Evolutionary conservation across 2,888 invertebrate genomes (phyloP), one percentile per base, ranked within the genome.

Genomic region (Drosophila pseudotalamancana): DNA sequence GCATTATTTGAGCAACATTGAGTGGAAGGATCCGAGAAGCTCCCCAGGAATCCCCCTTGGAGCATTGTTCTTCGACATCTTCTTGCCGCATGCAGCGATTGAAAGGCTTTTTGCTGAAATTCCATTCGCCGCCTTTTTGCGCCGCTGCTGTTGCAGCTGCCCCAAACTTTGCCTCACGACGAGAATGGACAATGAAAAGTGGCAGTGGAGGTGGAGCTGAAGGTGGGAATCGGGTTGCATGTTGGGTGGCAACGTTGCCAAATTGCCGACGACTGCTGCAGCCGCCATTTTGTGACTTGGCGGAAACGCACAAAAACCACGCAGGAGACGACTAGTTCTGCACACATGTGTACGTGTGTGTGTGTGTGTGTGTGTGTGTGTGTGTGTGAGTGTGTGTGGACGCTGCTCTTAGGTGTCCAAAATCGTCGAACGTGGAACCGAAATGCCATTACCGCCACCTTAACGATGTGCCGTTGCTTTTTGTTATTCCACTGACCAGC

Each of bases 391-490:
- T 19, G 25, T 39, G 35, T 46, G 40, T 6, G 32, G 23, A 29
- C 23, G 43, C 46, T 37, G 51, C 42, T 76, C 53, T 77, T 70
- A 81, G 82, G 80, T 84, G 85, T 80, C 70, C 62, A 55, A 80
- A 80, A 80, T 80, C 75, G 78, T 81, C 78, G 84, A 83, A 83
- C 70, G 79, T 84, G 66, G 80, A 53, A 68, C 68, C 81, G 55
- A 83, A 86, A 84, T 87, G 84, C 83, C 83, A 84, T 84, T 84
- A 84, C 84, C 67, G 87, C 87, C 83, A 81, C 83, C 84, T 84
- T 77, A 79, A 83, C 84, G 73, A 71, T 68, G 75, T 75, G 69
- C 67, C 64, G 75, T 74, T 78, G 71, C 77, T 79, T 78, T 77
- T 66, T 59, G 65, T 59, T 56, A 64, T 69, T 48, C 69, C 69